phyloP scores from a whole-genome alignment of 2,797 vertebrate species.

The Eospalax fontanierii region DNA sequence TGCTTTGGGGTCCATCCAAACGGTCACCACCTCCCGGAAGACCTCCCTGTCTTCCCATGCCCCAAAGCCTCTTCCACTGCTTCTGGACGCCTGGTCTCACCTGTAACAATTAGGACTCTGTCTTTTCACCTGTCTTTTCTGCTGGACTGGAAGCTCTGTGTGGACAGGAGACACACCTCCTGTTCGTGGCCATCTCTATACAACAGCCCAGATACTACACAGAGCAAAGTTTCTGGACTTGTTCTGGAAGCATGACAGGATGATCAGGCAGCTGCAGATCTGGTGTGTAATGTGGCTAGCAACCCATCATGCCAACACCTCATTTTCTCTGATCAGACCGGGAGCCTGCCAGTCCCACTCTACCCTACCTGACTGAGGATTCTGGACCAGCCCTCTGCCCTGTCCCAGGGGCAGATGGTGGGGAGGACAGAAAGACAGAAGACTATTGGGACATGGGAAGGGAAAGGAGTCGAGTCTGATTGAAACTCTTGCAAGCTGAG shows the following conservation, averaged over 20 bases:
- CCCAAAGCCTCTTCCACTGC: background rate
- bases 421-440: too few species aligned
- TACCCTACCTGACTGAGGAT: background rate
- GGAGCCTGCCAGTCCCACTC: background rate
- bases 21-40: background rate
- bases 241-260: background rate
- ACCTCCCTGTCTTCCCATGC: background rate
- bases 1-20: background rate
- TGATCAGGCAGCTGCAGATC: background rate
- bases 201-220: background rate
- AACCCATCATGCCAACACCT: background rate
- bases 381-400: background rate
- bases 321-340: background rate
- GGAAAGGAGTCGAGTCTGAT: too few species aligned
- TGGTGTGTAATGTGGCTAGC: accelerated
- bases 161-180: background rate
- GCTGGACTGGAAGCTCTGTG: background rate
- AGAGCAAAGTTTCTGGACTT: background rate
- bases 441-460: too few species aligned
- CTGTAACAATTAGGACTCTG: background rate
- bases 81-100: background rate
- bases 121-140: background rate
- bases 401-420: too few species aligned
- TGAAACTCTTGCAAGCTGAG: too few species aligned
- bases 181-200: background rate